These are phyloP conservation scores for Pempheris klunzingeri DNA, from an alignment of 2,797 vertebrate species.

Conservation along the genomic window DNA sequence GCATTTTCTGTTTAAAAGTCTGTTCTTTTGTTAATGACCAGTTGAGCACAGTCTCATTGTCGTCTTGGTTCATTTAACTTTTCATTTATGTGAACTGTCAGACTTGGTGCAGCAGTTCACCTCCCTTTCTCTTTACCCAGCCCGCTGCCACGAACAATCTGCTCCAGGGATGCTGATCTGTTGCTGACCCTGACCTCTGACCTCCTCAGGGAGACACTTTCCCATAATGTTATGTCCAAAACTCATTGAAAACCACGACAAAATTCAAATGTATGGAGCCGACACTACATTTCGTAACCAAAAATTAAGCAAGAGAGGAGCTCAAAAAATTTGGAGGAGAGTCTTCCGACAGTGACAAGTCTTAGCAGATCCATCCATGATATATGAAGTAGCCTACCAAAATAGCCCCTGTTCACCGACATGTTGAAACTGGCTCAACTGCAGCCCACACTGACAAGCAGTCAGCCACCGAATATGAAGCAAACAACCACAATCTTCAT, in stretches of 20 bases:
- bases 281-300: background rate
- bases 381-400: conserved; percentile 10
- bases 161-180: conserved; percentile 48
- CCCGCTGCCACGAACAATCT: conserved; percentile 9
- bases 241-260: background rate
- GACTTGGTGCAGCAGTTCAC: background rate
- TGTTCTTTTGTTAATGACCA: conserved; percentile 15
- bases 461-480: background rate
- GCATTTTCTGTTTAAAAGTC: background rate
- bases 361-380: conserved; percentile 46
- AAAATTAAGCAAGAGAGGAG: background rate
- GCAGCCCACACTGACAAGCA: conserved; percentile 30
- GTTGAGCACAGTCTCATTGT: background rate
- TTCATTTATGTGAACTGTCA: conserved; percentile 27
- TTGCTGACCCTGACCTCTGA: conserved; percentile 65
- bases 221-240: conserved; percentile 18
- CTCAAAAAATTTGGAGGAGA: background rate
- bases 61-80: conserved; percentile 36
- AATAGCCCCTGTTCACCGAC: conserved; percentile 32
- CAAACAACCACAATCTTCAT: background rate
- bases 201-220: conserved; percentile 20
- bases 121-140: background rate
- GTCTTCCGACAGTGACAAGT: conserved; percentile 14
- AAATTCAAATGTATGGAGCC: background rate
- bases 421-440: conserved; percentile 62